These are phyloP conservation scores for Periparus ater DNA, from an alignment of 2,797 vertebrate genomes.

Conservation along the genomic window DNA sequence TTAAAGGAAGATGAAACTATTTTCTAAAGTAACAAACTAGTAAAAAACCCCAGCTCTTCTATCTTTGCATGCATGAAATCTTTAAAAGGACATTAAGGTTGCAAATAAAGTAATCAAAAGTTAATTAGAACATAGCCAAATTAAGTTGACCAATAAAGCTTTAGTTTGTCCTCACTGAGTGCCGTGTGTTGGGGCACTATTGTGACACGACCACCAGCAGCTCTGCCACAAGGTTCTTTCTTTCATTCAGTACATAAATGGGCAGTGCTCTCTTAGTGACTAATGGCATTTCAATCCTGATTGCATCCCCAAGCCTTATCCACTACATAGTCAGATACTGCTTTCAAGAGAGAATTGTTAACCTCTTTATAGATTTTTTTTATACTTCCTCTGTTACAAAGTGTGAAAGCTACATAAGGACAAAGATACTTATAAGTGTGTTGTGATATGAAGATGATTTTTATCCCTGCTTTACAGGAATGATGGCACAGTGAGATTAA, in stretches of 20 bases:
- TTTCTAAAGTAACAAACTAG: not conserved
- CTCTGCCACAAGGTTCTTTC: not conserved
- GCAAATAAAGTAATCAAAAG: not conserved
- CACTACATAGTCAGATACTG: not conserved
- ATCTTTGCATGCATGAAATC: not conserved
- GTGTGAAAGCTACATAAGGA: not conserved
- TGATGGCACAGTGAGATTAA: not conserved
- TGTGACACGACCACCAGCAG: not conserved
- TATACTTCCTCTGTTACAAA: not conserved
- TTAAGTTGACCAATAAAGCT: not conserved
- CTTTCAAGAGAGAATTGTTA: not conserved
- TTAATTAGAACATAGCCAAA: not conserved
- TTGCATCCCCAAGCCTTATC: not conserved
- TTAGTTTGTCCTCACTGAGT: not conserved
- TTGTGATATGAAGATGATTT: not conserved
- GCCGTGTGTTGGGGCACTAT: accelerated
- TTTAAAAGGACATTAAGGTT: not conserved
- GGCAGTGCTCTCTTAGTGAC: not conserved
- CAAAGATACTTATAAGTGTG: not conserved
- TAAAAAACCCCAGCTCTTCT: not conserved
- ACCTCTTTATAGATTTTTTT: not conserved
- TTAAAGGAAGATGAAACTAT: not conserved
- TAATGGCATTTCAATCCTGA: not conserved
- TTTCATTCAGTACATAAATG: not conserved
- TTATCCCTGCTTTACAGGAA: not conserved